Evolutionary conservation across 2,113 vertebrate genomes (phyloP).

Genomic region (Sminthopsis crassicaudata): DNA sequence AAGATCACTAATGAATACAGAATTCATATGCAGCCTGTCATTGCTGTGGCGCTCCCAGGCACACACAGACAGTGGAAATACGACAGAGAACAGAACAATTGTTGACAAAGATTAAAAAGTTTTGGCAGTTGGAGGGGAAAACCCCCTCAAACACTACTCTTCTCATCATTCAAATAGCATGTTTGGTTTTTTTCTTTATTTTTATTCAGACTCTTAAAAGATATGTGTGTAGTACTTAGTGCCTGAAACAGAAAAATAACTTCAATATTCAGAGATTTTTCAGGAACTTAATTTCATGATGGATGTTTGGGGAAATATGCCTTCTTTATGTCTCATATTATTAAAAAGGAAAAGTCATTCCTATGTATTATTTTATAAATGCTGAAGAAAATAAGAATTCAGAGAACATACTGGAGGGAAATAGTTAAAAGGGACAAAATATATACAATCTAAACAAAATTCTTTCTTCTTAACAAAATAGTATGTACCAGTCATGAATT

Average conservation of each 20-base stretch:
- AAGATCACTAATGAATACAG: constrained; percentile 85
- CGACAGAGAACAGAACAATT: constrained; percentile 75
- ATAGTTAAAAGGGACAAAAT: constrained; percentile 29
- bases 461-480: constrained; percentile 5
- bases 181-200: constrained; percentile 63
- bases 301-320: constrained; percentile 48
- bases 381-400: background rate
- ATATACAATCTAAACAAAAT: constrained; percentile 25
- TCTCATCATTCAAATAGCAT: constrained; percentile 79
- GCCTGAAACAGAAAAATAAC: constrained; percentile 71
- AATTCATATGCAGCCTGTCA: constrained; percentile 87
- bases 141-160: constrained; percentile 30
- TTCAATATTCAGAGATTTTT: constrained; percentile 67
- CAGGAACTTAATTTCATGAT: constrained; percentile 54
- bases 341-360: constrained; percentile 48
- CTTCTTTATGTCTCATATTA: constrained; percentile 19
- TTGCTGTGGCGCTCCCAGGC: constrained; percentile 68
- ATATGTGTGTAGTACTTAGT: constrained; percentile 4
- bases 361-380: constrained; percentile 44
- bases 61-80: constrained; percentile 78
- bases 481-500: background rate
- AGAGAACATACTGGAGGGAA: background rate
- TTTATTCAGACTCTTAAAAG: constrained; percentile 67
- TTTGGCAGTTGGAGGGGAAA: constrained; percentile 78
- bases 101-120: constrained; percentile 80